A percentile compares a stretch with the other conserved stretches of the same genome.
Conservation (phyloP, 2,797 vertebrate genomes). For the Leptodactylus fallax region DNA sequence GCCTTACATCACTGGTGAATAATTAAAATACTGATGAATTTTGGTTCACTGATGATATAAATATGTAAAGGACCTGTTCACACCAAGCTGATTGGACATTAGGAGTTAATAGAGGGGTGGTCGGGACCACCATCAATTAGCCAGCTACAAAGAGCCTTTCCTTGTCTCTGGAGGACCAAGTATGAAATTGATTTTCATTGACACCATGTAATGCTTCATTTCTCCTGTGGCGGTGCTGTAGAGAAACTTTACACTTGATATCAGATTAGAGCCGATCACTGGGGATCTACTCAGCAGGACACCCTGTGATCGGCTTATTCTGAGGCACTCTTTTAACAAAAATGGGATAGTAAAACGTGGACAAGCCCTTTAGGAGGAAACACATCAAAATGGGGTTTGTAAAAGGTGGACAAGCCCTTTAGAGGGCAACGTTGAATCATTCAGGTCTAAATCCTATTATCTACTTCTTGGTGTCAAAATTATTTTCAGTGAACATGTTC, state of each 20-base stretch:
- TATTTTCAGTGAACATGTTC: neutral
- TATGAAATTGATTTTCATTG: neutral
- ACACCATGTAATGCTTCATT: neutral
- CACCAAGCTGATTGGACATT: neutral
- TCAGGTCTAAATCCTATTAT: neutral
- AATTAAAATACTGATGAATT: conserved; percentile 5
- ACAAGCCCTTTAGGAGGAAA: too few relatives aligned
- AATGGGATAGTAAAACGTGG: neutral
- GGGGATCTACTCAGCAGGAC: neutral
- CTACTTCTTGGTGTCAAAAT: neutral
- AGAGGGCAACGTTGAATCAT: neutral
- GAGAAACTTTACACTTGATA: neutral
- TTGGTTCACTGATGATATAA: neutral
- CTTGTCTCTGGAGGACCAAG: neutral
- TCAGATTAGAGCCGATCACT: neutral
- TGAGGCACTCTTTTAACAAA: neutral
- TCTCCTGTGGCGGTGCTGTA: neutral
- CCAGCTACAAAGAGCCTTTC: neutral
- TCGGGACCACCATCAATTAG: neutral
- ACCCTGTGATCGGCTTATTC: neutral
- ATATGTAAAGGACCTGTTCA: neutral
- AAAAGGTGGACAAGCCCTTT: neutral
- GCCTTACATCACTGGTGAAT: neutral
- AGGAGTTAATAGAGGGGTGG: neutral
- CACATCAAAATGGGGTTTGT: neutral